A percentile compares a stretch with the other conserved stretches of the same genome.
Conservation (phyloP, 2,113 vertebrate species). For the Uria lomvia region DNA sequence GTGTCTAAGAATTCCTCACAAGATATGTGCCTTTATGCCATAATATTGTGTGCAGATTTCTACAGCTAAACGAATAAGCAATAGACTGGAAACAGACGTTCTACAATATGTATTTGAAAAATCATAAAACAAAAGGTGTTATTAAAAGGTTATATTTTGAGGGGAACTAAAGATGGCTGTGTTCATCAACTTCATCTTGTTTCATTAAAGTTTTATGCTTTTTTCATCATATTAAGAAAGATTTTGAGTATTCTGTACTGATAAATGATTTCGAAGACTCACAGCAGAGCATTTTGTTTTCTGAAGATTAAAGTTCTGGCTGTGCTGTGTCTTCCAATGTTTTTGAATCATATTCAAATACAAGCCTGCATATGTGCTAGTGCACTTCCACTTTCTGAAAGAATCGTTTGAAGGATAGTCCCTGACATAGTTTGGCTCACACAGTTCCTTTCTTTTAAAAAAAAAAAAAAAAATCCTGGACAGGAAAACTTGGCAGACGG, state of each 20-base stretch:
- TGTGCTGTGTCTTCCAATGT: not conserved
- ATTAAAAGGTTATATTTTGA: not conserved
- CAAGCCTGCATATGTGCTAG: not conserved
- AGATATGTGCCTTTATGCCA: not conserved
- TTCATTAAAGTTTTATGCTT: not conserved
- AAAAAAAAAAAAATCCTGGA: not conserved
- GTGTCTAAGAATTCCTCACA: not conserved
- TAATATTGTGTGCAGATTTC: not conserved
- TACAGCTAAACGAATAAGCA: not conserved
- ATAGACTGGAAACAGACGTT: not conserved
- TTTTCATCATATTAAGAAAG: not conserved
- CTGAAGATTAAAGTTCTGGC: not conserved
- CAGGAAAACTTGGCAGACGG: constrained; percentile 26
- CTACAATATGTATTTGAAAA: not conserved
- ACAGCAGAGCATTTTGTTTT: not conserved
- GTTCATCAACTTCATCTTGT: not conserved
- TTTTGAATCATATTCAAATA: not conserved
- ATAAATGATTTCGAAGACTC: not conserved
- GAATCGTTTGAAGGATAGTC: not conserved
- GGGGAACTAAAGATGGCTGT: not conserved
- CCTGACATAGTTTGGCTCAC: constrained; percentile 8
- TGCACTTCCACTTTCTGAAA: not conserved
- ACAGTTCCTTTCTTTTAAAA: not conserved
- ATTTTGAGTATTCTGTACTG: not conserved
- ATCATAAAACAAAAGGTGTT: not conserved